Conservation (phyloP, 2,113 vertebrate genomes). For the Vulpes lagopus region DNA sequence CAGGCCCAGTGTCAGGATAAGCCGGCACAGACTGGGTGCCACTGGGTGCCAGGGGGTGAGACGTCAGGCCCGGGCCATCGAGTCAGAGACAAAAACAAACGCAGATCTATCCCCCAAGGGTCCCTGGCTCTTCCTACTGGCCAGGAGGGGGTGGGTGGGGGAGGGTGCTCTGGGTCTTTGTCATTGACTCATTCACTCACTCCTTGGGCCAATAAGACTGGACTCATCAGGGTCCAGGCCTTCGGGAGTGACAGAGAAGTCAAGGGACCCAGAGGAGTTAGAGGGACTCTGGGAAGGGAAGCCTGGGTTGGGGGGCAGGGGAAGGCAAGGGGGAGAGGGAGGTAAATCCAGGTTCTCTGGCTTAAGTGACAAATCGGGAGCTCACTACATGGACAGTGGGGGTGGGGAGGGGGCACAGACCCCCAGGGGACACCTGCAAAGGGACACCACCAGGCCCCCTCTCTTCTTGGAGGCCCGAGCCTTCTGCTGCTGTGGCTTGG, state of each 20-base stretch:
- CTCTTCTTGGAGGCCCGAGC: too few relatives aligned
- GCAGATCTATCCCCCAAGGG: rapidly evolving
- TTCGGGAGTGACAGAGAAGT: not conserved
- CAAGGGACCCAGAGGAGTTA: not conserved
- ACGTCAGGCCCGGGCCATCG: rapidly evolving
- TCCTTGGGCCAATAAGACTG: rapidly evolving
- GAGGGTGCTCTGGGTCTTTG: not conserved
- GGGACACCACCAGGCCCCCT: not conserved
- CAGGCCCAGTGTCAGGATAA: too few relatives aligned
- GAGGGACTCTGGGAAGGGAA: not conserved
- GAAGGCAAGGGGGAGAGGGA: not conserved
- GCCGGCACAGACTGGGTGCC: not conserved
- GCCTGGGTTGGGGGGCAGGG: not conserved
- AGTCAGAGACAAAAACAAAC: not conserved
- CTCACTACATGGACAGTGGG: rapidly evolving
- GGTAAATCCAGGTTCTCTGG: not conserved
- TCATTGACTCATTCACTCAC: not conserved
- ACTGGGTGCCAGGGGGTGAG: not conserved
- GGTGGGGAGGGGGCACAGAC: not conserved
- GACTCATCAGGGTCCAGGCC: not conserved
- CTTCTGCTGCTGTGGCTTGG: too few relatives aligned
- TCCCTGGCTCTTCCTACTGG: too few relatives aligned
- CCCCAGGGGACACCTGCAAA: too few relatives aligned
- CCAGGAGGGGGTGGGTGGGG: rapidly evolving
- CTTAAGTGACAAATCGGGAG: not conserved